phyloP scores from a whole-genome alignment of 2,888 invertebrate genomes.

The Lasioglossum villosulum region DNA sequence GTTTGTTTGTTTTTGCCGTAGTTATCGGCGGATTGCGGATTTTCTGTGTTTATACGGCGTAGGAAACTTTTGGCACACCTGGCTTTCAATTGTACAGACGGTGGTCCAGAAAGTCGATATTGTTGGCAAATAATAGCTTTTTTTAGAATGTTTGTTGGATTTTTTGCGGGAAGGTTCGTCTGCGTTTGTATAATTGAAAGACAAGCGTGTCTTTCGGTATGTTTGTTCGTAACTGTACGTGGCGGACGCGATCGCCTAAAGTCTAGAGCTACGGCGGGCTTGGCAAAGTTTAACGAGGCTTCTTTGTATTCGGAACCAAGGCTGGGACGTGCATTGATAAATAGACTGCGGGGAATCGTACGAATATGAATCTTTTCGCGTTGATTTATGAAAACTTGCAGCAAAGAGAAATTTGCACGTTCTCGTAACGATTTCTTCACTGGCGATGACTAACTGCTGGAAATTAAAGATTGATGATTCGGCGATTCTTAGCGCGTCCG shows the following conservation, averaged over 20 bases:
- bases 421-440: not conserved
- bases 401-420: not conserved
- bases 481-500: not conserved
- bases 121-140: not conserved
- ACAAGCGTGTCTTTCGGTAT: too few relatives aligned
- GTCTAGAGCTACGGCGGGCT: not conserved
- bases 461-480: not conserved
- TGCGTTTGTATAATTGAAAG: too few relatives aligned
- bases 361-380: conserved; percentile 5
- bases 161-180: too few relatives aligned
- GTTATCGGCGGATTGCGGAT: not conserved
- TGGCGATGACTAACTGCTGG: not conserved
- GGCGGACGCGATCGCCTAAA: not conserved
- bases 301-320: not conserved
- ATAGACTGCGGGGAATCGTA: not conserved
- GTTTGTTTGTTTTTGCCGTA: not conserved
- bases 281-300: not conserved
- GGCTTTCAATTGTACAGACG: not conserved
- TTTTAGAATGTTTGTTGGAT: not conserved
- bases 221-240: not conserved
- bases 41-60: not conserved
- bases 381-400: not conserved
- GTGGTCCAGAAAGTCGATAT: not conserved
- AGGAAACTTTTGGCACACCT: not conserved
- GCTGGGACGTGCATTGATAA: not conserved